Base-by-base conservation (phyloP, 2,888 invertebrate species). In the Sphinx pinastri region DNA sequence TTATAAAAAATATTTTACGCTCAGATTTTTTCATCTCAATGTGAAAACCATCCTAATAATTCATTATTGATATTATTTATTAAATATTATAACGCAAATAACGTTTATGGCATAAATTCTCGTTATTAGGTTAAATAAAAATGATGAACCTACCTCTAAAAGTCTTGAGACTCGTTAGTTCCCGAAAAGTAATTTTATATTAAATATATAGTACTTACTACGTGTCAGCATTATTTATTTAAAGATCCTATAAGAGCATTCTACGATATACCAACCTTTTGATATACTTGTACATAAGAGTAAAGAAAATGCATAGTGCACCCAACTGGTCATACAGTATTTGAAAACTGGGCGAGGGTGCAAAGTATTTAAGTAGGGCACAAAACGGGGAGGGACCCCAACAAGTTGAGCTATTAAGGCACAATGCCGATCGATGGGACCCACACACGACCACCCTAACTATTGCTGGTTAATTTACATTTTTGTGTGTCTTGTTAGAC, bases 391-490 rank as follows among this genome's bases (percentile, higher is more conserved):
- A 84, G 79, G 82, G 82, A 79, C 84, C 86, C 84, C 78, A 78
- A 75, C 76, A 76, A 77, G 78, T 78, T 73, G 82, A 82, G 81
- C 89, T 86, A 89, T 91, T 91, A 90, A 82, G 83, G 87, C 76
- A 90, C 89, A 89, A 88, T 86, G 79, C 84, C 80, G 79, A 82
- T 84, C 84, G 86, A 85, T 84, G 83, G 86, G 84, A 81, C 85
- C 86, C 81, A 80, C 75, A 71, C 77, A 75, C 77, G 82, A 85
- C 79, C 82, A 81, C 81, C 79, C 79, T 82, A 76, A 79, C 78
- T 78, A 75, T 75, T 82, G 83, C 85, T 84, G 87, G 88, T 88
- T 88, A 85, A 92, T 92, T 92, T 92, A 89, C 91, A 91, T 91
- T 90, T 88, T 87, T 84, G 81, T 84, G 75, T 80, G 75, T 76